Percentiles rank a stretch among this genome's conserved stretches.
Conservation (phyloP, 2,113 vertebrate genomes). For the Rhodinocichla rosea region DNA sequence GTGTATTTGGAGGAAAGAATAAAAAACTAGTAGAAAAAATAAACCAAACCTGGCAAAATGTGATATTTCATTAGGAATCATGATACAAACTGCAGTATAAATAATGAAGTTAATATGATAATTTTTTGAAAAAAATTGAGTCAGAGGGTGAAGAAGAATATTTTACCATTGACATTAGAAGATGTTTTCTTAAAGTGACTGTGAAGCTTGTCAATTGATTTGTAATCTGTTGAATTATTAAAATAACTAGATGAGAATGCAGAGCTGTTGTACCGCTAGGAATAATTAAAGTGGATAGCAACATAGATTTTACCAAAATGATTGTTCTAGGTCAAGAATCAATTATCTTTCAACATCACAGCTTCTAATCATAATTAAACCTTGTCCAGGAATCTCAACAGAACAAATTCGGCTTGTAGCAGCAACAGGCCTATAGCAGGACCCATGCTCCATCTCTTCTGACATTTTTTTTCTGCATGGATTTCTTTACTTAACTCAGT, state of each 20-base stretch:
- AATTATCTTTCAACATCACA: neutral
- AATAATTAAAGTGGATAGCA: neutral
- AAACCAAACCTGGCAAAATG: neutral
- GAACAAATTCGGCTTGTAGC: neutral
- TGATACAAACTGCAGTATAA: neutral
- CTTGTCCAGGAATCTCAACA: neutral
- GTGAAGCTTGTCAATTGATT: neutral
- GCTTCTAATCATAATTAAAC: neutral
- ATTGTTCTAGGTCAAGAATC: neutral
- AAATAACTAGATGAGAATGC: neutral
- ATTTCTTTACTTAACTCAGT: neutral
- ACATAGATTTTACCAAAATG: neutral
- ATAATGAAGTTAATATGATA: neutral
- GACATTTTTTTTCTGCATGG: neutral
- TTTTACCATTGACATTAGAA: neutral
- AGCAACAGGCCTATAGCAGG: neutral
- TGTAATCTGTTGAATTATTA: neutral
- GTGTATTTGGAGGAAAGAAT: neutral
- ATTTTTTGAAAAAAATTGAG: neutral
- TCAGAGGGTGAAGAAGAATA: neutral
- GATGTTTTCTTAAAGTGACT: neutral
- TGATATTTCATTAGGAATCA: neutral
- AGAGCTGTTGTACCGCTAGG: neutral
- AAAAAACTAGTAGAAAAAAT: neutral
- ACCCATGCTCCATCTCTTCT: neutral